These are phyloP conservation scores for Gymnorhina tibicen DNA, from an alignment of 2,113 vertebrate species.

Conservation along the genomic window DNA sequence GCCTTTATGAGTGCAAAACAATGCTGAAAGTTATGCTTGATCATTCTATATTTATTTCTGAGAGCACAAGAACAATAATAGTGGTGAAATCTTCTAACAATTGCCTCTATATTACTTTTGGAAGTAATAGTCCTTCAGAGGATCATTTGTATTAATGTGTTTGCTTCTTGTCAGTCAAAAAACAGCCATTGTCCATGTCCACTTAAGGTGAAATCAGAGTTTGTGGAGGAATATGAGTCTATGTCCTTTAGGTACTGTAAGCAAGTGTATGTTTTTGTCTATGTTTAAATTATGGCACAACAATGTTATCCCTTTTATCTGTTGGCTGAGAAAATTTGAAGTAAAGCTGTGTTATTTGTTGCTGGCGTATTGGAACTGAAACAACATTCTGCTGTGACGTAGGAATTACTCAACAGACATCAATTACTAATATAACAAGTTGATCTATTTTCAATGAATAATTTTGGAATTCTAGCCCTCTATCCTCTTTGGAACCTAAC, in stretches of 20 bases:
- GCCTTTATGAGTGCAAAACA: background rate
- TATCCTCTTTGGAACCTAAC: background rate
- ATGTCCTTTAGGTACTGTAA: background rate
- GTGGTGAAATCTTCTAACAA: accelerated
- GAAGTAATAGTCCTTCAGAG: background rate
- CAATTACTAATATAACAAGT: background rate
- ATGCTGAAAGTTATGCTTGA: background rate
- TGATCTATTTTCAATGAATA: background rate
- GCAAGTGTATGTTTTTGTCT: background rate
- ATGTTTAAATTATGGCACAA: background rate
- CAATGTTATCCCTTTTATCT: background rate
- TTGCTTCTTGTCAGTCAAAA: background rate
- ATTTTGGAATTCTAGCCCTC: background rate
- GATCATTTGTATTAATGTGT: background rate
- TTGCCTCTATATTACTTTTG: background rate
- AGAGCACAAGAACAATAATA: background rate
- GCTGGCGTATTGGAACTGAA: background rate
- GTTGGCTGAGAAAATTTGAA: background rate
- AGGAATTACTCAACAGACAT: background rate
- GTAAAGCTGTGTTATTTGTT: background rate
- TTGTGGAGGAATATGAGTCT: background rate
- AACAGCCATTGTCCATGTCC: background rate
- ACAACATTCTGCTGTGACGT: background rate
- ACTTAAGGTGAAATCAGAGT: background rate
- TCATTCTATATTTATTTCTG: background rate